A percentile compares a stretch with the other conserved stretches of the same genome.
Conservation (phyloP, 1,140 invertebrate genomes). For the Drosophila sechellia region DNA sequence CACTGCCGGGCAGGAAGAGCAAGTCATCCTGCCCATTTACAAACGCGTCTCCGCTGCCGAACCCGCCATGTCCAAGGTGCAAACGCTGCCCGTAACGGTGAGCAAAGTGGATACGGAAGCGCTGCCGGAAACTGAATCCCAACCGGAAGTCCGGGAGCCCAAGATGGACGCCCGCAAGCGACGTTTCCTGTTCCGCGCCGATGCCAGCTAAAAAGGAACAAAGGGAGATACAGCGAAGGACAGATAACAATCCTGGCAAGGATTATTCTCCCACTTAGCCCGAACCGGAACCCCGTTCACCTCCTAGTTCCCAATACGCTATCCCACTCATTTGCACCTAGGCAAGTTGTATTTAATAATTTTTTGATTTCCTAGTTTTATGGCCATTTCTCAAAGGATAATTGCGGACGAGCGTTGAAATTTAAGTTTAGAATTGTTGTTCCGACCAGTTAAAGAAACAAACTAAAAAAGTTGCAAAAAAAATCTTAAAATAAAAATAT, state of each 20-base stretch:
- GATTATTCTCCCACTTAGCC: conserved; percentile 44
- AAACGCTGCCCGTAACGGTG: conserved; percentile 57
- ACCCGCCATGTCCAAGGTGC: conserved; percentile 54
- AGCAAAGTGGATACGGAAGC: conserved; percentile 52
- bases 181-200: conserved; percentile 80
- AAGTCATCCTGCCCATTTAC: conserved; percentile 74
- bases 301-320: conserved; percentile 35
- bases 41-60: conserved; percentile 60
- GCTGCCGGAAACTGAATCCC: conserved; percentile 15
- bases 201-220: conserved; percentile 66
- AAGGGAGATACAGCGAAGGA: conserved; percentile 8
- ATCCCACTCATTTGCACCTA: conserved; percentile 60
- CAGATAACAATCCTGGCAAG: conserved; percentile 24
- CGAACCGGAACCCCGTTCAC: conserved; percentile 41
- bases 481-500: conserved; percentile 56
- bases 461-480: conserved; percentile 42
- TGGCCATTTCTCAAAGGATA: conserved; percentile 51
- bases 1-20: conserved; percentile 32
- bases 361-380: conserved; percentile 72
- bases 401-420: conserved; percentile 60
- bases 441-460: conserved; percentile 36
- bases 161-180: conserved; percentile 81
- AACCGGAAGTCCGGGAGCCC: conserved; percentile 29
- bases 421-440: conserved; percentile 73
- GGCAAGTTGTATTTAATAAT: conserved; percentile 61